Conservation (phyloP, 2,113 vertebrate species). For the Psilopogon haemacephalus region DNA sequence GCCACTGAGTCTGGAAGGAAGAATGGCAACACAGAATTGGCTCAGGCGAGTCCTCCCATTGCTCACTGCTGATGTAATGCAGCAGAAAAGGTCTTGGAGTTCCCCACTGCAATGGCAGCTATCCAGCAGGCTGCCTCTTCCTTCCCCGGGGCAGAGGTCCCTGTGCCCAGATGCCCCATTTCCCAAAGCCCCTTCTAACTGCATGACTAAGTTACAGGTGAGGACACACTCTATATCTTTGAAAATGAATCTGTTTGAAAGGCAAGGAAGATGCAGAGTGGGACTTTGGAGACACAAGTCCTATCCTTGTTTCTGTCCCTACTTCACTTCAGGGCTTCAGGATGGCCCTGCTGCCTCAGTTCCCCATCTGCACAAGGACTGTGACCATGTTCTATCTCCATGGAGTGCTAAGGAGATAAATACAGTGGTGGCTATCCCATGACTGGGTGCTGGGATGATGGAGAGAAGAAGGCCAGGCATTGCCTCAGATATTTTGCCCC, state of each 20-base stretch:
- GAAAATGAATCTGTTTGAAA: not conserved
- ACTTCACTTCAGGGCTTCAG: not conserved
- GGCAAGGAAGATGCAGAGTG: not conserved
- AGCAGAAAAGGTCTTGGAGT: not conserved
- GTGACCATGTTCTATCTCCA: not conserved
- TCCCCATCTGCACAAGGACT: not conserved
- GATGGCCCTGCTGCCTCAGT: not conserved
- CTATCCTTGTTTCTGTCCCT: not conserved
- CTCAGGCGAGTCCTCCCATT: conserved; percentile 23
- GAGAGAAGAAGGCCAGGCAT: not conserved
- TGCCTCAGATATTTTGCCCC: not conserved
- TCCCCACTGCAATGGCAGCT: not conserved
- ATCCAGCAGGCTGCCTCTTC: not conserved
- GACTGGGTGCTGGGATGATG: not conserved
- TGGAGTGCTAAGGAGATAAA: not conserved
- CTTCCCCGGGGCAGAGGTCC: not conserved
- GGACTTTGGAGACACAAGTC: not conserved
- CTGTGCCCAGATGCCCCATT: not conserved
- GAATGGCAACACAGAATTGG: conserved; percentile 19
- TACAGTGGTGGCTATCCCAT: not conserved
- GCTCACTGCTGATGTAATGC: conserved; percentile 12
- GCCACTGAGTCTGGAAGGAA: conserved; percentile 53
- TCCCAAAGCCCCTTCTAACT: not conserved
- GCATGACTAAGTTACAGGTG: not conserved
- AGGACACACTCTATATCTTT: not conserved